Conservation (phyloP, 1,140 invertebrate genomes). For the Thaumetopoea pityocampa region DNA sequence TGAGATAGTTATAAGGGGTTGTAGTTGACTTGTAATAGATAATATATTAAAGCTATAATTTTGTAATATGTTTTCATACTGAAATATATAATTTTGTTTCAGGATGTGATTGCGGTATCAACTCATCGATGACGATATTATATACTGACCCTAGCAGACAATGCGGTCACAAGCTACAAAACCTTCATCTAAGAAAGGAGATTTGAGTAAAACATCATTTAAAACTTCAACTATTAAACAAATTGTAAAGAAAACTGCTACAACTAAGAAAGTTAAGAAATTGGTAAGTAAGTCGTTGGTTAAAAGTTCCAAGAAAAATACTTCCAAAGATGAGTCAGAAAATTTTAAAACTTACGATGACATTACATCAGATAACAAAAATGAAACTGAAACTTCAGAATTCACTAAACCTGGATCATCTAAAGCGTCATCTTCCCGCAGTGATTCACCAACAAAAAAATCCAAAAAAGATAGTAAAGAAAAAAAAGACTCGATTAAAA, state of each 20-base stretch:
- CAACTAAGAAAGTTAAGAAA: constrained; percentile 48
- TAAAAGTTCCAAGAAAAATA: constrained; percentile 46
- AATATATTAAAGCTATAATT: constrained; percentile 5
- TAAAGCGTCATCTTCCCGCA: constrained; percentile 36
- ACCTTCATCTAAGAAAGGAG: constrained; percentile 60
- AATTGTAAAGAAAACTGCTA: constrained; percentile 42
- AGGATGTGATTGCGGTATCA: constrained; percentile 53
- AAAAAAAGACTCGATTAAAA: constrained; percentile 58
- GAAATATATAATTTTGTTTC: constrained; percentile 43
- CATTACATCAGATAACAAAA: constrained; percentile 31
- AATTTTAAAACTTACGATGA: constrained; percentile 37
- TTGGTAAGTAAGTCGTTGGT: constrained; percentile 38
- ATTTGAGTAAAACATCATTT: constrained; percentile 50
- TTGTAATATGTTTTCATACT: neutral
- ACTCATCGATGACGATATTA: constrained; percentile 50
- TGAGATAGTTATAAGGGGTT: constrained; percentile 20
- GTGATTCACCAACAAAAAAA: constrained; percentile 50
- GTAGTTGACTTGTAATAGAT: constrained; percentile 6
- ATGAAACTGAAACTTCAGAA: constrained; percentile 28
- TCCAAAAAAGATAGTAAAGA: constrained; percentile 55
- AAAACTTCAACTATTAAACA: constrained; percentile 47
- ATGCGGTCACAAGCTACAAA: constrained; percentile 70
- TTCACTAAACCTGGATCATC: constrained; percentile 31
- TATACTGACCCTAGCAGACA: constrained; percentile 53
- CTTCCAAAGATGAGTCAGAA: constrained; percentile 33